Conservation (phyloP, 1,140 invertebrate genomes). For the Drosophila pseudoobscura region DNA sequence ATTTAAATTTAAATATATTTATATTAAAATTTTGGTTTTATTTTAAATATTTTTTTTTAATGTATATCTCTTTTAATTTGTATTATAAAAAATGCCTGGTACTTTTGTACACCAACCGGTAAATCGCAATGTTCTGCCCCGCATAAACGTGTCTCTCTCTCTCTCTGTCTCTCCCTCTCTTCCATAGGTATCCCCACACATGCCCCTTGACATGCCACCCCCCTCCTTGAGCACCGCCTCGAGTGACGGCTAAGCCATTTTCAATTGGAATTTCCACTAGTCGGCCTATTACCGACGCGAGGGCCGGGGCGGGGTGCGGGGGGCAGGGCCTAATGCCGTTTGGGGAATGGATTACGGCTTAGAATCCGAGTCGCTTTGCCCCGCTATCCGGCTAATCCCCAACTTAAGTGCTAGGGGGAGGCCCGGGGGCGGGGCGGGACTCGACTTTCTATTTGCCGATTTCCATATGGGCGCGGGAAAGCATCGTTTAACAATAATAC, state of each 20-base stretch:
- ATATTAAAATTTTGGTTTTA: too few species aligned
- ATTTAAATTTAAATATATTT: too few species aligned
- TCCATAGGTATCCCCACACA: background rate
- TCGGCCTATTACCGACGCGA: conserved; percentile 32
- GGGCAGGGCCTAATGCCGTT: conserved; percentile 20
- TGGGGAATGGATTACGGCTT: conserved; percentile 33
- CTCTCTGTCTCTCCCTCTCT: too few species aligned
- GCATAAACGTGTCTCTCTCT: conserved; percentile 7
- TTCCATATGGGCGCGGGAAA: conserved; percentile 1
- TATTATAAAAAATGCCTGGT: too few species aligned
- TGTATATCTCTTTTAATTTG: too few species aligned
- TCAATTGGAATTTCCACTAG: conserved; percentile 49
- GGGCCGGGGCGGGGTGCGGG: too few species aligned
- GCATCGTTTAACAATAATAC: too few species aligned
- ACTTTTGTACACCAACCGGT: too few species aligned
- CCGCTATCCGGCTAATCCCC: conserved; percentile 28
- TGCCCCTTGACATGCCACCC: background rate
- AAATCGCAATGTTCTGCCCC: too few species aligned
- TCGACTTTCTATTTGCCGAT: background rate
- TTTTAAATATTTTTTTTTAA: too few species aligned
- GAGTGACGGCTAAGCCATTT: conserved; percentile 39
- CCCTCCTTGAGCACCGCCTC: background rate
- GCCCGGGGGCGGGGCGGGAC: background rate
- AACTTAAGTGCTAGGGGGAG: conserved; percentile 25
- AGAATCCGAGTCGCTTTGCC: conserved; percentile 3